Evolutionary conservation across 2,888 invertebrate species (phyloP).

Genomic region (Lapara coniferarum): DNA sequence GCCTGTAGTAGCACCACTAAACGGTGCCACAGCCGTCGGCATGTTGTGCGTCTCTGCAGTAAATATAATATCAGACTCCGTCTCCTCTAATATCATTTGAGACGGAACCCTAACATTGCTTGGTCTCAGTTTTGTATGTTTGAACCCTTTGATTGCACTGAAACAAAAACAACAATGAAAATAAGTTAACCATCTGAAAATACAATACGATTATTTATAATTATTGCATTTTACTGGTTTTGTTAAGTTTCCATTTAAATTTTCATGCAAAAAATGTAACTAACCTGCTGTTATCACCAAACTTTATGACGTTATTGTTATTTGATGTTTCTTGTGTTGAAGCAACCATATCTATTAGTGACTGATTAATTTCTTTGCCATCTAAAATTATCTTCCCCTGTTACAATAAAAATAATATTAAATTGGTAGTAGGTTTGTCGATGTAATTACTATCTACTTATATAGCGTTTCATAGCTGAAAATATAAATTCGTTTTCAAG

Average conservation of each 20-base stretch:
- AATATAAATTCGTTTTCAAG: too few relatives aligned
- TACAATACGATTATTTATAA: neutral
- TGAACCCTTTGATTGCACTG: constrained; percentile 94
- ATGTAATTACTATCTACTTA: too few relatives aligned
- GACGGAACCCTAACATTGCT: constrained; percentile 82
- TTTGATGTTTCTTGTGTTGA: constrained; percentile 94
- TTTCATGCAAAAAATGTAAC: constrained; percentile 19
- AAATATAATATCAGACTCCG: constrained; percentile 94
- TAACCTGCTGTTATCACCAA: constrained; percentile 97
- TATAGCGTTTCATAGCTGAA: too few relatives aligned
- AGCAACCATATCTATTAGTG: constrained; percentile 96
- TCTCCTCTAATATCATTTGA: constrained; percentile 82
- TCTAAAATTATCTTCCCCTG: constrained; percentile 93
- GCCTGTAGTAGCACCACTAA: constrained; percentile 98
- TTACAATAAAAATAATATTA: constrained; percentile 30
- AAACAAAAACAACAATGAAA: neutral
- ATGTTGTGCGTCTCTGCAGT: constrained; percentile 99
- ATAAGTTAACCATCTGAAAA: neutral
- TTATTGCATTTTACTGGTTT: constrained; percentile 2
- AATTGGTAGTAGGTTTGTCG: too few relatives aligned
- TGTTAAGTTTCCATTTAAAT: neutral
- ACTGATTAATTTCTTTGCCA: constrained; percentile 89
- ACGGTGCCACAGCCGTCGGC: constrained; percentile 98
- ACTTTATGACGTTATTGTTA: constrained; percentile 97
- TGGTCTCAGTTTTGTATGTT: constrained; percentile 88